These are phyloP conservation scores for Miichthys miiuy DNA, from an alignment of 2,797 vertebrate genomes.

Conservation along the genomic window DNA sequence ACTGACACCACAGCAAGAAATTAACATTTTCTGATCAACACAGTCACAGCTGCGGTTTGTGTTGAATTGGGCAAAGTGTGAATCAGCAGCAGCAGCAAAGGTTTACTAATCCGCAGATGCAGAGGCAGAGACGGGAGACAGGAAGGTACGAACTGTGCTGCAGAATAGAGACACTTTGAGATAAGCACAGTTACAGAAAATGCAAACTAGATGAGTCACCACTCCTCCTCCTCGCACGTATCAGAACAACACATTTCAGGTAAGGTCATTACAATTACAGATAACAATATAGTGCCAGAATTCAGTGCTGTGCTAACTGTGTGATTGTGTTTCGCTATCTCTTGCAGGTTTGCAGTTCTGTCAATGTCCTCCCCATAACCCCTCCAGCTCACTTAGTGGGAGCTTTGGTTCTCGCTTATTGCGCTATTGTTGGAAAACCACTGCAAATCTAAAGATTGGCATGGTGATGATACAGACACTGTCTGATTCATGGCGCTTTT, in stretches of 20 bases:
- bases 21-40: slow-evolving; percentile 50
- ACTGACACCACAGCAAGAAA: slow-evolving; percentile 14
- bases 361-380: slow-evolving; percentile 46
- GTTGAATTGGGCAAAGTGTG: slow-evolving; percentile 44
- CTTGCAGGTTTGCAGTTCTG: slow-evolving; percentile 51
- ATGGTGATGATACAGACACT: slow-evolving; percentile 27
- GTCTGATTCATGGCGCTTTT: slow-evolving; percentile 44
- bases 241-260: slow-evolving; percentile 77
- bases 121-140: slow-evolving; percentile 61
- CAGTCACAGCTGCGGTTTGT: slow-evolving; percentile 36
- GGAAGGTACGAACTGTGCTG: slow-evolving; percentile 70
- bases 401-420: slow-evolving; percentile 42
- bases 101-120: slow-evolving; percentile 63
- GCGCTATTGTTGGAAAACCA: slow-evolving; percentile 46
- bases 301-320: slow-evolving; percentile 42
- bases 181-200: slow-evolving; percentile 78
- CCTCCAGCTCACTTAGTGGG: slow-evolving; percentile 40
- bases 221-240: slow-evolving; percentile 71
- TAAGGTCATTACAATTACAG: slow-evolving; percentile 82
- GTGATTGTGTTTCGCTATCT: slow-evolving; percentile 65
- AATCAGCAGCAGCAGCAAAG: slow-evolving; percentile 61
- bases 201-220: slow-evolving; percentile 83
- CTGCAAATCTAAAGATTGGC: slow-evolving; percentile 40
- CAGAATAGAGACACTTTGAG: slow-evolving; percentile 77
- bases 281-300: slow-evolving; percentile 68